Evolutionary conservation across 2,888 invertebrate species (phyloP).

Genomic region (Eledone cirrhosa): DNA sequence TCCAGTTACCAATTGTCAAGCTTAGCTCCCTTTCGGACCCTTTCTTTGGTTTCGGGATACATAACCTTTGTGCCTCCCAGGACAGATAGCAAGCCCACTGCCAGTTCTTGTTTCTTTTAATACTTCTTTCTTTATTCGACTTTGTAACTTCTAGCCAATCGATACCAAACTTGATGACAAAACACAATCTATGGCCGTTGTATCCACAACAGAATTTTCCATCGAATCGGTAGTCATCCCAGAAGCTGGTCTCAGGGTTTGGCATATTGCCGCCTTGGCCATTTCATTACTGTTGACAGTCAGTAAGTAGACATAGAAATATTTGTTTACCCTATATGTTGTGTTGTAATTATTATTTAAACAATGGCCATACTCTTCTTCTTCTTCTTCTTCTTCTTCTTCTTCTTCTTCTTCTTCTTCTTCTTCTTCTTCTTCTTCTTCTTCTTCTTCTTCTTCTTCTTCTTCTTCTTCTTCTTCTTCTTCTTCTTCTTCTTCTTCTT

Average conservation of each 20-base stretch:
- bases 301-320: not conserved
- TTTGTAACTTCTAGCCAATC: not conserved
- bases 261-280: not conserved
- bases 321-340: too few species aligned
- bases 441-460: constrained; percentile 28
- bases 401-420: not conserved
- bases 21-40: too few species aligned
- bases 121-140: too few species aligned
- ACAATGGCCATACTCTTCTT: too few species aligned
- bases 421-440: constrained; percentile 25
- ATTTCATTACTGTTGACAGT: not conserved
- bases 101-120: too few species aligned
- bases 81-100: too few species aligned
- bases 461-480: constrained; percentile 30
- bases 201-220: not conserved
- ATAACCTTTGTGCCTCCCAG: too few species aligned
- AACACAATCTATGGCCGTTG: not conserved
- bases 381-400: too few species aligned
- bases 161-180: not conserved
- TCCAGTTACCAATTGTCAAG: too few species aligned
- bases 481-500: constrained; percentile 19
- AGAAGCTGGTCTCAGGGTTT: not conserved
- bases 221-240: not conserved
- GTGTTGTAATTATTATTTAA: too few species aligned
- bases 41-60: too few species aligned